A percentile compares a stretch with the other conserved stretches of the same genome.
These are phyloP conservation scores for Malachius bipustulatus DNA, from an alignment of 2,888 invertebrate genomes.

Conservation along the genomic window DNA sequence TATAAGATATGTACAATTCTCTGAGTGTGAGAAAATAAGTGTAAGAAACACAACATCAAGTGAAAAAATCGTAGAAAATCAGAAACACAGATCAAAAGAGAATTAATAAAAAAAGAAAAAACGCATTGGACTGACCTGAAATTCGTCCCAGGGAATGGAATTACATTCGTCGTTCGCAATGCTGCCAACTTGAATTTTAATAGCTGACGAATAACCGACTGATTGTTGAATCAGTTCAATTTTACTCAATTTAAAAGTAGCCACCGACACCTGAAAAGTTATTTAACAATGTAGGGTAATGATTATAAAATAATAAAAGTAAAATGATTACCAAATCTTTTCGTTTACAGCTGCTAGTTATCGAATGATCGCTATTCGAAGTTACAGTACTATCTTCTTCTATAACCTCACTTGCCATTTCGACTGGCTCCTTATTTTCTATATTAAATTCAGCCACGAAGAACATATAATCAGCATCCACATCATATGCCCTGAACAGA, in stretches of 20 bases:
- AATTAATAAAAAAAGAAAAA: too few species aligned
- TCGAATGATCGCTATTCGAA: slow-evolving; percentile 72
- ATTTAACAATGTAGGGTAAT: too few species aligned
- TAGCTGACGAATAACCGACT: slow-evolving; percentile 50
- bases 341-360: slow-evolving; percentile 66
- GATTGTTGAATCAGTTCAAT: slow-evolving; percentile 64
- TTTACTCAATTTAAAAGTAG: slow-evolving; percentile 58
- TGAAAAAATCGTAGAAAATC: too few species aligned
- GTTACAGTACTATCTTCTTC: slow-evolving; percentile 62
- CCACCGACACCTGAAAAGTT: slow-evolving; percentile 39
- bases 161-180: slow-evolving; percentile 72
- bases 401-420: slow-evolving; percentile 74
- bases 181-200: slow-evolving; percentile 58
- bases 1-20: too few species aligned
- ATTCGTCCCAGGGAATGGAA: slow-evolving; percentile 86
- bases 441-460: slow-evolving; percentile 32
- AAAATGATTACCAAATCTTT: slow-evolving; percentile 68
- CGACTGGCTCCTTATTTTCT: slow-evolving; percentile 39
- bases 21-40: too few species aligned
- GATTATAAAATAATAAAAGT: too few species aligned
- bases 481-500: slow-evolving; percentile 37
- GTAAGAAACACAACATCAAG: too few species aligned
- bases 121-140: slow-evolving; percentile 75
- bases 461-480: slow-evolving; percentile 60
- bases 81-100: too few species aligned